Conservation (phyloP, 2,113 vertebrate genomes). For the Thermophis baileyi region DNA sequence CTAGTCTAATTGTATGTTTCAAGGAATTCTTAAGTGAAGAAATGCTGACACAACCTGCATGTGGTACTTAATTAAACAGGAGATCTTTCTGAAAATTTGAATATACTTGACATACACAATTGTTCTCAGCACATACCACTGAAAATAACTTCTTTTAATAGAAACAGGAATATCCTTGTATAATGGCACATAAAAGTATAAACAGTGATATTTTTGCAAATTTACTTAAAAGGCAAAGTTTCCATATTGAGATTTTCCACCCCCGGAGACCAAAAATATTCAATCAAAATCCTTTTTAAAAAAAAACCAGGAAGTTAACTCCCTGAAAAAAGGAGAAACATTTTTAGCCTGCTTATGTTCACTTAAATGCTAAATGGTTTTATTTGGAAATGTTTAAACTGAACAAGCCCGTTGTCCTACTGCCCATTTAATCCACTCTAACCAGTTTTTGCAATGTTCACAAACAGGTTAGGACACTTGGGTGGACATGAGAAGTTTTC, state of each 20-base stretch:
- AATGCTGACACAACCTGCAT: neutral
- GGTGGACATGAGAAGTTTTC: conserved; percentile 19
- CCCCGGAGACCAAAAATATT: neutral
- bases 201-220: neutral
- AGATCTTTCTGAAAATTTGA: neutral
- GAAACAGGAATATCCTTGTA: neutral
- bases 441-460: conserved; percentile 19
- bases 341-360: conserved; percentile 16
- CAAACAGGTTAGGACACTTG: conserved; percentile 46
- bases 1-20: neutral
- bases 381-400: conserved; percentile 7
- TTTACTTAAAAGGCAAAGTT: conserved; percentile 5
- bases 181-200: neutral
- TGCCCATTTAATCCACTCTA: conserved; percentile 35
- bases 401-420: conserved; percentile 37
- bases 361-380: neutral
- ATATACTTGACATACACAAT: neutral
- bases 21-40: neutral
- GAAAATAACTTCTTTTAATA: neutral
- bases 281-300: neutral
- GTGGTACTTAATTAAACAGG: neutral
- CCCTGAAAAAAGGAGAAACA: conserved; percentile 14
- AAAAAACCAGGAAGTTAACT: neutral
- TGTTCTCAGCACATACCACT: neutral
- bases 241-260: neutral